Evolutionary conservation across 2,797 vertebrate species (phyloP).

Genomic region (Lacerta viridis): DNA sequence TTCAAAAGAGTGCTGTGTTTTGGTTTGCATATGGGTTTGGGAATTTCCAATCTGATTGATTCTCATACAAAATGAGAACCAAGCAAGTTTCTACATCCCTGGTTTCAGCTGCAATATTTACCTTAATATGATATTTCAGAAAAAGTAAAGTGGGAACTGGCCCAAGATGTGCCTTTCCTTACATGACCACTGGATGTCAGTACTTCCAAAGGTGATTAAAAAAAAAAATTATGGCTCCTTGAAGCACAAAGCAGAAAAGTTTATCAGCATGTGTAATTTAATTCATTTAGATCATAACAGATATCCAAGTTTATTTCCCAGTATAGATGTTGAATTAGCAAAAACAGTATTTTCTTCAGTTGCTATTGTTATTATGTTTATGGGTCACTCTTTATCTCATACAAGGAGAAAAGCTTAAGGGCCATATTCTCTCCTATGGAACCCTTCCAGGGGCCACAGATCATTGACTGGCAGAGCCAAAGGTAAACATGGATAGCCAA

Average conservation of each 20-base stretch:
- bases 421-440: too few species aligned
- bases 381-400: not conserved
- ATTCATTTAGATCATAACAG: not conserved
- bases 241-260: not conserved
- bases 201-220: constrained; percentile 52
- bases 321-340: not conserved
- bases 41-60: too few species aligned
- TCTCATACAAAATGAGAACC: not conserved
- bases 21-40: too few species aligned
- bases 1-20: too few species aligned
- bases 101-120: not conserved
- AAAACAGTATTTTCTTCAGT: not conserved
- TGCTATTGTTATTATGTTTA: too few species aligned
- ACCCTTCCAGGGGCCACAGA: too few species aligned
- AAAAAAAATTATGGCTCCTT: not conserved
- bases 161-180: not conserved
- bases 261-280: too few species aligned
- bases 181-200: constrained; percentile 77
- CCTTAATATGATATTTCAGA: rapidly evolving
- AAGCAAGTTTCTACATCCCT: too few species aligned
- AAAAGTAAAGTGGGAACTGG: not conserved
- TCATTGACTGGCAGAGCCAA: too few species aligned
- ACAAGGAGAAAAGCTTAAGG: not conserved
- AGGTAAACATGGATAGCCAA: too few species aligned
- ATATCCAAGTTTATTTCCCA: not conserved